phyloP scores from a whole-genome alignment of 2,797 vertebrate species.

The Petrocephalus schoutedeni region DNA sequence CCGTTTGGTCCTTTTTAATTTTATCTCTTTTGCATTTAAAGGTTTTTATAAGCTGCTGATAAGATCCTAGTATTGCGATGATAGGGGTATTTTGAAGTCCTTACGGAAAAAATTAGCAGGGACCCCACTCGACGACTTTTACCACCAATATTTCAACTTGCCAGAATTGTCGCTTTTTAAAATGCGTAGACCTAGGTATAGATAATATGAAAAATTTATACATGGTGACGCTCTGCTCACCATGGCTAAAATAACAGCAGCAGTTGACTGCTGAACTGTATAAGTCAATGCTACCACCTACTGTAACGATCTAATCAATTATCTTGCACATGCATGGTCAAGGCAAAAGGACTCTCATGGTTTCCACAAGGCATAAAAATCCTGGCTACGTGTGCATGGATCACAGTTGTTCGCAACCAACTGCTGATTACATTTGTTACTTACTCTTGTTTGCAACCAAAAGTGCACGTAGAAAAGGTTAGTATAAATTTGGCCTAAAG shows the following conservation, averaged over 20 bases:
- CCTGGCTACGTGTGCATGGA: background rate
- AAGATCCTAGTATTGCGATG: no score
- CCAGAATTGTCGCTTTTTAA: background rate
- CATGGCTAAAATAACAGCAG: background rate
- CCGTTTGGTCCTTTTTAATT: no score
- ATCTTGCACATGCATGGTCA: background rate
- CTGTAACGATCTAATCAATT: background rate
- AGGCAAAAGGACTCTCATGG: background rate
- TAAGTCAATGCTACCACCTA: background rate
- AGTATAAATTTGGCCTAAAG: background rate
- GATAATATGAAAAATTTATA: background rate
- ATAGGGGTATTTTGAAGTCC: background rate
- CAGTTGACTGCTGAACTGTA: background rate
- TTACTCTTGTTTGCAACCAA: background rate
- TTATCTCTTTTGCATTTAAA: no score
- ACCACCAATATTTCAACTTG: background rate
- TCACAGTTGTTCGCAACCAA: background rate
- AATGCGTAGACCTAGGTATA: background rate
- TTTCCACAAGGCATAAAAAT: background rate
- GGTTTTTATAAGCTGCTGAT: no score
- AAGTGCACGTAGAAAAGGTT: background rate
- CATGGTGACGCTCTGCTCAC: background rate
- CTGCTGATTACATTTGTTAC: background rate
- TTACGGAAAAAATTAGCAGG: background rate
- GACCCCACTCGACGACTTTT: background rate